Percentiles rank a stretch among this genome's conserved stretches.
Evolutionary conservation across 2,888 invertebrate genomes (phyloP).

Genomic region (Papilio elwesi): DNA sequence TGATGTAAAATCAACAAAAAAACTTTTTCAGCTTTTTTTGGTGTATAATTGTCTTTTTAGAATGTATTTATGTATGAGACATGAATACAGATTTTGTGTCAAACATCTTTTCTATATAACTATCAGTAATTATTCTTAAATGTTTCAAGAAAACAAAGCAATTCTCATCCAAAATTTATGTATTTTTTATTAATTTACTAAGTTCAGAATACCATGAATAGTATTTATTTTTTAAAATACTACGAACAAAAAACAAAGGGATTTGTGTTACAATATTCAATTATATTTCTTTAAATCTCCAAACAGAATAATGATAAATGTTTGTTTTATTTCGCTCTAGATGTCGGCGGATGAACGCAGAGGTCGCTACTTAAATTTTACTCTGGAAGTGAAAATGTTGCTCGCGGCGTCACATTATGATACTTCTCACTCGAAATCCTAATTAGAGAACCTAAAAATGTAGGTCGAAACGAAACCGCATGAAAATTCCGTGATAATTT

Average conservation of each 20-base stretch:
- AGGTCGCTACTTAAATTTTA: slow-evolving; percentile 25
- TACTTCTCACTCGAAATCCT: slow-evolving; percentile 33
- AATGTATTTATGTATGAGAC: no score
- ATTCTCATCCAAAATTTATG: no score
- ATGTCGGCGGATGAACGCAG: slow-evolving; percentile 23
- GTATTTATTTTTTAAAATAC: not conserved
- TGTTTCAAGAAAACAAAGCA: not conserved
- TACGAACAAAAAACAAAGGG: slow-evolving; percentile 12
- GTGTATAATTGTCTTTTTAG: not conserved
- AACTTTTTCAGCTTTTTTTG: not conserved
- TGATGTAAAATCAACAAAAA: not conserved
- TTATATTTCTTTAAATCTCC: slow-evolving; percentile 25
- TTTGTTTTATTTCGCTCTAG: slow-evolving; percentile 20
- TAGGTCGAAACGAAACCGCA: slow-evolving; percentile 36
- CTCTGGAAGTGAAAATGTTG: slow-evolving; percentile 25
- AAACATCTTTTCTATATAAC: not conserved
- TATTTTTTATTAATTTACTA: no score
- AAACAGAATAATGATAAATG: slow-evolving; percentile 33
- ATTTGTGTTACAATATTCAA: slow-evolving; percentile 24
- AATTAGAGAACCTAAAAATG: slow-evolving; percentile 40
- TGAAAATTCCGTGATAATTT: slow-evolving; percentile 25
- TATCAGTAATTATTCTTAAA: not conserved
- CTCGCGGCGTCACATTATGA: slow-evolving; percentile 29
- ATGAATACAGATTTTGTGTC: no score
- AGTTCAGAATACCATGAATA: not conserved